Percentiles rank a stretch among this genome's conserved stretches.
These are phyloP conservation scores for Pseudoatta argentina DNA, from an alignment of 1,140 invertebrate species.

Conservation along the genomic window DNA sequence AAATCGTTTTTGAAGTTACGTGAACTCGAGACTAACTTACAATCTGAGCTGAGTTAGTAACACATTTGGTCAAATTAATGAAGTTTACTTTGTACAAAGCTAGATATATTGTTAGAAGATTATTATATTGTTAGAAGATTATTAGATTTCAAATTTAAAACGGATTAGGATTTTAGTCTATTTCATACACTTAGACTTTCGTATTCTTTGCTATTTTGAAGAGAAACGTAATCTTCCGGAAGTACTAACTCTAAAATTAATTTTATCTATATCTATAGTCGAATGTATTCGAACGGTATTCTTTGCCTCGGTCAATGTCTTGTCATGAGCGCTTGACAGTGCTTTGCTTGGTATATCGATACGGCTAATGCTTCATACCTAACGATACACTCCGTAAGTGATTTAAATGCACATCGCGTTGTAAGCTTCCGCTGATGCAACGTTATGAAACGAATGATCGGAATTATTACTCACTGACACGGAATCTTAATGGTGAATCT, in stretches of 20 bases:
- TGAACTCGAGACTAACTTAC: not conserved
- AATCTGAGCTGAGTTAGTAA: not conserved
- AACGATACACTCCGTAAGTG: not conserved
- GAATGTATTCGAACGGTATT: constrained; percentile 51
- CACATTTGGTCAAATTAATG: not conserved
- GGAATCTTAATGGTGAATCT: not conserved
- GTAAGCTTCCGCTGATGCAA: constrained; percentile 31
- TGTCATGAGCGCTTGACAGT: constrained; percentile 21
- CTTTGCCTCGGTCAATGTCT: constrained; percentile 49
- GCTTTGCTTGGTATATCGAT: constrained; percentile 17
- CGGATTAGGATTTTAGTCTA: no score
- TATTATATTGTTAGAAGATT: no score
- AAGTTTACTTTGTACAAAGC: not conserved
- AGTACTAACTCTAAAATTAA: not conserved
- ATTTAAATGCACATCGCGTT: constrained; percentile 31
- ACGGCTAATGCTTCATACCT: constrained; percentile 27
- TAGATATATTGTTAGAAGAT: no score
- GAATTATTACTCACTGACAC: constrained; percentile 15
- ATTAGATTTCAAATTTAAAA: no score
- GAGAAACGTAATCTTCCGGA: not conserved
- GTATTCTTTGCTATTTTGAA: not conserved
- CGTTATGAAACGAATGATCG: constrained; percentile 27
- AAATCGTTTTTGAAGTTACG: not conserved
- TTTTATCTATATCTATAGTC: constrained; percentile 8
- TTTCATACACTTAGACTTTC: not conserved